A percentile compares a stretch with the other conserved stretches of the same genome.
Evolutionary conservation across 2,888 invertebrate species (phyloP).

Genomic region (Aphrophora alni): DNA sequence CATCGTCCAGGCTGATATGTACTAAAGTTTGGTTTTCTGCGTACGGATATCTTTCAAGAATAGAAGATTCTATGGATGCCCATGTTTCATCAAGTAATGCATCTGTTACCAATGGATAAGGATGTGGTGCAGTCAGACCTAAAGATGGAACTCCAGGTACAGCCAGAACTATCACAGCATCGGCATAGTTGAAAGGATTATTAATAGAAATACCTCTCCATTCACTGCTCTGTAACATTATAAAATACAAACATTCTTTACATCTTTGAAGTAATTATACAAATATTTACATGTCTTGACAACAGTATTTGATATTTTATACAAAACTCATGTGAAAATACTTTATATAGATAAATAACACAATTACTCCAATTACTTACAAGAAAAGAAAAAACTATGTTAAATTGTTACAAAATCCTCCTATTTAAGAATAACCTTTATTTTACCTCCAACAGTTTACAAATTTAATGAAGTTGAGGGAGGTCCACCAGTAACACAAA

Average conservation of each 20-base stretch:
- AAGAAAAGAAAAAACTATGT: too few relatives aligned
- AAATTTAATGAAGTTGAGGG: too few relatives aligned
- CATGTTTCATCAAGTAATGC: constrained; percentile 46
- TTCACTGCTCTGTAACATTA: constrained; percentile 19
- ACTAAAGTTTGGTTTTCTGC: constrained; percentile 67
- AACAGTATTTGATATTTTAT: too few relatives aligned
- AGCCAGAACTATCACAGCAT: constrained; percentile 71
- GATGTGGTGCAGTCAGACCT: constrained; percentile 60
- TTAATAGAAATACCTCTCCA: constrained; percentile 73
- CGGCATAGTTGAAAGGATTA: constrained; percentile 77
- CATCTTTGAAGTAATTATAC: too few relatives aligned
- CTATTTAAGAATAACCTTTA: too few relatives aligned
- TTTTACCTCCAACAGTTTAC: too few relatives aligned
- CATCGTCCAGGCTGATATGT: constrained; percentile 68
- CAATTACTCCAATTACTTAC: too few relatives aligned
- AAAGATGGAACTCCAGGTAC: constrained; percentile 69
- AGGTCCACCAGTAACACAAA: too few relatives aligned
- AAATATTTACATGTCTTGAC: too few relatives aligned
- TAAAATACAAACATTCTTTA: neutral
- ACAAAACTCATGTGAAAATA: too few relatives aligned
- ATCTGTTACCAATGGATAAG: constrained; percentile 58
- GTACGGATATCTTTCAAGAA: constrained; percentile 65
- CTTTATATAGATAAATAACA: too few relatives aligned
- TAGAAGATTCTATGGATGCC: constrained; percentile 63
- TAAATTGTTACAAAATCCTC: too few relatives aligned